Conservation (phyloP, 2,113 vertebrate genomes). For the Odobenus rosmarus region DNA sequence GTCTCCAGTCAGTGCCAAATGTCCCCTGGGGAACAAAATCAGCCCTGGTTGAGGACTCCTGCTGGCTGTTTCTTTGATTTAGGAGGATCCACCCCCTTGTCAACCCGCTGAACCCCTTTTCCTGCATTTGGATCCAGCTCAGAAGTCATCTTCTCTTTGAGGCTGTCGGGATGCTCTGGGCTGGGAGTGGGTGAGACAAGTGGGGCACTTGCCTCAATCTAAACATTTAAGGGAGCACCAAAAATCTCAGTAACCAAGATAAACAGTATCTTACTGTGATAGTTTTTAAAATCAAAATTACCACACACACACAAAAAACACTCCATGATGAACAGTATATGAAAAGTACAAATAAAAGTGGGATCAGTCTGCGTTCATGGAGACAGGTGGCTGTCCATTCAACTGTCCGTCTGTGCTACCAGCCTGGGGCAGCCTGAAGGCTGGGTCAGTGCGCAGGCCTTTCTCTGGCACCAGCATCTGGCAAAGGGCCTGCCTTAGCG, state of each 20-base stretch:
- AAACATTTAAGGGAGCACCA: neutral
- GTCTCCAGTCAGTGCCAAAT: neutral
- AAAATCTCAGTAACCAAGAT: neutral
- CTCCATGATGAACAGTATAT: neutral
- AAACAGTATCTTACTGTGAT: neutral
- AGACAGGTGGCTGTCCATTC: too few relatives aligned
- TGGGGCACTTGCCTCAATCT: neutral
- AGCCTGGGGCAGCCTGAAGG: too few relatives aligned
- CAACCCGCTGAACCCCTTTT: neutral
- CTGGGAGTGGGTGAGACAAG: neutral
- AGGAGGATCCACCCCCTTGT: neutral
- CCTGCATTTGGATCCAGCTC: neutral
- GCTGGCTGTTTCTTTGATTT: neutral
- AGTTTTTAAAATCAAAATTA: neutral
- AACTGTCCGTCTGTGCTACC: rapidly evolving
- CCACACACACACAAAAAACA: neutral
- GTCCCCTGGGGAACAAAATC: neutral
- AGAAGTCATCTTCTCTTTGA: neutral
- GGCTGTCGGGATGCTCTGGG: neutral
- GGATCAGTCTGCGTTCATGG: neutral
- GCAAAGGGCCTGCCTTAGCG: neutral
- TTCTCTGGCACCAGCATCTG: neutral
- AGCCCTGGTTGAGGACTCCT: neutral
- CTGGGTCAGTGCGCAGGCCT: neutral
- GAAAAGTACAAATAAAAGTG: neutral